A percentile compares a stretch with the other conserved stretches of the same genome.
These are phyloP conservation scores for Apogon talboti DNA, from an alignment of 2,797 vertebrate genomes.

Conservation along the genomic window DNA sequence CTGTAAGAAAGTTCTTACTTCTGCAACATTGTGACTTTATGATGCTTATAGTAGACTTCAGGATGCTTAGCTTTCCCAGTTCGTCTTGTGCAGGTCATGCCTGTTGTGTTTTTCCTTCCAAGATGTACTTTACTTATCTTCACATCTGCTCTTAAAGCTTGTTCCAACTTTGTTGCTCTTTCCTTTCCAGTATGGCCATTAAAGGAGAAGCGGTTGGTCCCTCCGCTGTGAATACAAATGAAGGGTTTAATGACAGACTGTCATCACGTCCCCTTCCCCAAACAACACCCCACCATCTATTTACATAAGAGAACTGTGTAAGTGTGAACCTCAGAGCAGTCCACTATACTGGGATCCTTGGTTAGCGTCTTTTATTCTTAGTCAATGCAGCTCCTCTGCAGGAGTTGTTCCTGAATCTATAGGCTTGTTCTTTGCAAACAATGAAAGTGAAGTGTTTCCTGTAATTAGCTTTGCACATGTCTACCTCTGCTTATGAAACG, in stretches of 20 bases:
- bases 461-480: slow-evolving; percentile 65
- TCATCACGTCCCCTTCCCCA: slow-evolving; percentile 54
- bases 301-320: slow-evolving; percentile 55
- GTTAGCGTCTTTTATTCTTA: slow-evolving; percentile 53
- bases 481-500: slow-evolving; percentile 39
- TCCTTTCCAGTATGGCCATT: slow-evolving; percentile 37
- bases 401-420: slow-evolving; percentile 46
- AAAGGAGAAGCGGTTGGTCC: slow-evolving; percentile 41
- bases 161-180: slow-evolving; percentile 20
- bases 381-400: slow-evolving; percentile 50
- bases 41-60: no score
- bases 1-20: not conserved
- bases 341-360: slow-evolving; percentile 37
- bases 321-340: slow-evolving; percentile 50
- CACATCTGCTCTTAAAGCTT: slow-evolving; percentile 6
- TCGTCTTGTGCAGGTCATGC: no score
- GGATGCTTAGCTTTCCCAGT: no score
- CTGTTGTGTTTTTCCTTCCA: no score
- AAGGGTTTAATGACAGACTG: slow-evolving; percentile 61
- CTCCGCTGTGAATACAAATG: slow-evolving; percentile 69
- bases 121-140: slow-evolving; percentile 3
- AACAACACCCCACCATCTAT: slow-evolving; percentile 42
- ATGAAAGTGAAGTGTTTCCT: slow-evolving; percentile 65
- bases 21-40: not conserved
- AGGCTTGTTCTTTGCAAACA: slow-evolving; percentile 56